These are phyloP conservation scores for Apocheima hispidaria DNA, from an alignment of 2,888 invertebrate genomes.

Conservation along the genomic window DNA sequence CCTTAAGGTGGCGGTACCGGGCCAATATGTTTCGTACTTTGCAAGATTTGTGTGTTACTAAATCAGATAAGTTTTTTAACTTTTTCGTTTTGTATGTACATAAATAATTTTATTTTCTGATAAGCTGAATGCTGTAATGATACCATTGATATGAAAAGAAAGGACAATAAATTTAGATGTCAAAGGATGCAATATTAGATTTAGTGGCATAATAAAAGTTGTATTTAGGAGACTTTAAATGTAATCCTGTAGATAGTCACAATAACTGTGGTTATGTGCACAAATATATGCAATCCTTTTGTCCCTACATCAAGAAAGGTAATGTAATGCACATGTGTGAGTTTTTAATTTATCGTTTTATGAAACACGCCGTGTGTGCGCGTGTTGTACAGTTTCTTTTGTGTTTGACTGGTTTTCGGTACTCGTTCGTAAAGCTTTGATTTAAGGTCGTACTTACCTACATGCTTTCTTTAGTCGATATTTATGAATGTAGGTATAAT, in stretches of 20 bases:
- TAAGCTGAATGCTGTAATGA: too few species aligned
- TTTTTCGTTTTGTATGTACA: neutral
- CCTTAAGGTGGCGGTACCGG: constrained; percentile 11
- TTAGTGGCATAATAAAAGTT: too few species aligned
- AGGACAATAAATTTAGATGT: too few species aligned
- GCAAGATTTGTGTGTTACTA: too few species aligned
- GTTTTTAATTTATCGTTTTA: constrained; percentile 28
- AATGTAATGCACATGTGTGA: constrained; percentile 9
- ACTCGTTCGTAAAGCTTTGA: constrained; percentile 35
- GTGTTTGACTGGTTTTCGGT: constrained; percentile 45
- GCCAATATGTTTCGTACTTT: neutral
- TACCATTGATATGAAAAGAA: too few species aligned
- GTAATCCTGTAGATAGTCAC: too few species aligned
- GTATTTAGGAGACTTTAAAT: too few species aligned
- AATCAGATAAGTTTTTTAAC: neutral
- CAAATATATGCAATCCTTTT: constrained; percentile 12
- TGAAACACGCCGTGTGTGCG: constrained; percentile 7
- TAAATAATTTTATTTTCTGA: too few species aligned
- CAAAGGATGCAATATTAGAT: too few species aligned
- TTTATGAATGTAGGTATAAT: neutral
- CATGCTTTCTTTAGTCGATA: constrained; percentile 21
- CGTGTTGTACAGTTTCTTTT: constrained; percentile 42
- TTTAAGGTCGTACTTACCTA: constrained; percentile 24
- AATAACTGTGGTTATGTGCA: neutral
- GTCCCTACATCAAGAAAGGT: constrained; percentile 1